These are phyloP conservation scores for Accipiter virgatus DNA, from an alignment of 2,113 vertebrate genomes.

Conservation along the genomic window DNA sequence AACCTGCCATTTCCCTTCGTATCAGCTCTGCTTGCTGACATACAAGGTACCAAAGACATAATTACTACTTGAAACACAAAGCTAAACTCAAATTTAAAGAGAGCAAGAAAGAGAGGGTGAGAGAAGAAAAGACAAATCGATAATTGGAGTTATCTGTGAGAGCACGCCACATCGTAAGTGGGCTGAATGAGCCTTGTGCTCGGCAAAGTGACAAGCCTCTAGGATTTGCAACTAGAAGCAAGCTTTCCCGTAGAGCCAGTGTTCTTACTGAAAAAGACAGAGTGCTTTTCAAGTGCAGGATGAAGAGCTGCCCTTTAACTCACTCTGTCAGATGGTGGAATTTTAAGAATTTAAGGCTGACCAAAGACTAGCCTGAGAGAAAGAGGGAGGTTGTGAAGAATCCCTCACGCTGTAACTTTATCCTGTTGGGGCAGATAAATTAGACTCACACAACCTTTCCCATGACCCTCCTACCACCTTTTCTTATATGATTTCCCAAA, in stretches of 20 bases:
- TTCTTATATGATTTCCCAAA: not conserved
- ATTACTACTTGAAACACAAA: not conserved
- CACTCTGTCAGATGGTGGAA: constrained; percentile 54
- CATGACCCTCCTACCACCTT: constrained; percentile 64
- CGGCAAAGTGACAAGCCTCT: not conserved
- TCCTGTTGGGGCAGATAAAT: constrained; percentile 66
- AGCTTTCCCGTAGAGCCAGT: not conserved
- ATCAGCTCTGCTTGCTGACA: not conserved
- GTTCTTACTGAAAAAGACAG: not conserved
- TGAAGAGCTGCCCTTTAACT: constrained; percentile 34
- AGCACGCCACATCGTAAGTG: not conserved
- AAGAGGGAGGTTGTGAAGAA: constrained; percentile 55
- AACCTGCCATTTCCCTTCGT: not conserved
- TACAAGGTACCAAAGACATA: not conserved
- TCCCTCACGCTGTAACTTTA: constrained; percentile 73
- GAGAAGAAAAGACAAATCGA: not conserved
- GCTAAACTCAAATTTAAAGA: not conserved
- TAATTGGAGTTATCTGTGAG: not conserved
- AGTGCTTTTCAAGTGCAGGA: not conserved
- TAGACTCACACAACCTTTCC: constrained; percentile 69
- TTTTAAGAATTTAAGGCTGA: constrained; percentile 68
- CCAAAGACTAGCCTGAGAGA: constrained; percentile 52
- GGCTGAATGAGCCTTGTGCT: not conserved
- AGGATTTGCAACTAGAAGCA: not conserved
- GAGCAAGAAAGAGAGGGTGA: not conserved